Percentiles rank a stretch among this genome's conserved stretches.
Conservation (phyloP, 2,888 invertebrate genomes). For the Orthonychiurus folsomi region DNA sequence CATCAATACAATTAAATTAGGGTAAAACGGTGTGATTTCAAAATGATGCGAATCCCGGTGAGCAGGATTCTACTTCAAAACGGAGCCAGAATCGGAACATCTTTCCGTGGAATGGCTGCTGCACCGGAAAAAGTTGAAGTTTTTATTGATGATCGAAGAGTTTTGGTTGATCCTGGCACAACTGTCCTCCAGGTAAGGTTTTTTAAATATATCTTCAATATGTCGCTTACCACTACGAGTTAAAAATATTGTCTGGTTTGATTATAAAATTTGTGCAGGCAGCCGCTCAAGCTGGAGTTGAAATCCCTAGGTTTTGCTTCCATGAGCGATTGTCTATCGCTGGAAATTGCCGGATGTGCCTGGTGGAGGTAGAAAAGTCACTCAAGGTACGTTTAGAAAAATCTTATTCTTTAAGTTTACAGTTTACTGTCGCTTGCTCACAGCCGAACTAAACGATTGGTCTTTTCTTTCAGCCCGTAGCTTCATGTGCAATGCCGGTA, state of each 20-base stretch:
- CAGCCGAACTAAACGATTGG: not conserved
- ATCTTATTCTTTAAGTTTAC: not conserved
- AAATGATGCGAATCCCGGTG: slow-evolving; percentile 37
- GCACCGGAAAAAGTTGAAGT: slow-evolving; percentile 78
- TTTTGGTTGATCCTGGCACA: slow-evolving; percentile 88
- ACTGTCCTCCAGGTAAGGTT: slow-evolving; percentile 82
- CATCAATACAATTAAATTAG: not conserved
- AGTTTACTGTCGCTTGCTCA: not conserved
- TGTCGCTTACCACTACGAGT: not conserved
- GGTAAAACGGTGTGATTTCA: not conserved
- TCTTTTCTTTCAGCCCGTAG: slow-evolving; percentile 61
- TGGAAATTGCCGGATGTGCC: slow-evolving; percentile 98
- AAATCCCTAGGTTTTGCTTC: slow-evolving; percentile 98
- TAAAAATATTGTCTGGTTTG: not conserved
- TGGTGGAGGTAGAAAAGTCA: slow-evolving; percentile 97
- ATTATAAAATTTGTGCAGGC: slow-evolving; percentile 57
- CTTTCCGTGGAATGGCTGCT: slow-evolving; percentile 37
- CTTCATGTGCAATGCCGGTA: slow-evolving; percentile 99
- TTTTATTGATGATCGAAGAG: slow-evolving; percentile 92
- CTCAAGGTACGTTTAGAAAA: slow-evolving; percentile 56
- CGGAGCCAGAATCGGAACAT: slow-evolving; percentile 12
- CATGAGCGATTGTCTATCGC: slow-evolving; percentile 97
- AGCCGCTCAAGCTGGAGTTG: slow-evolving; percentile 87
- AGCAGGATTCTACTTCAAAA: slow-evolving; percentile 23
- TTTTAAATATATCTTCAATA: not conserved